A percentile compares a stretch with the other conserved stretches of the same genome.
These are phyloP conservation scores for Macaria notata DNA, from an alignment of 2,888 invertebrate species.

Conservation along the genomic window DNA sequence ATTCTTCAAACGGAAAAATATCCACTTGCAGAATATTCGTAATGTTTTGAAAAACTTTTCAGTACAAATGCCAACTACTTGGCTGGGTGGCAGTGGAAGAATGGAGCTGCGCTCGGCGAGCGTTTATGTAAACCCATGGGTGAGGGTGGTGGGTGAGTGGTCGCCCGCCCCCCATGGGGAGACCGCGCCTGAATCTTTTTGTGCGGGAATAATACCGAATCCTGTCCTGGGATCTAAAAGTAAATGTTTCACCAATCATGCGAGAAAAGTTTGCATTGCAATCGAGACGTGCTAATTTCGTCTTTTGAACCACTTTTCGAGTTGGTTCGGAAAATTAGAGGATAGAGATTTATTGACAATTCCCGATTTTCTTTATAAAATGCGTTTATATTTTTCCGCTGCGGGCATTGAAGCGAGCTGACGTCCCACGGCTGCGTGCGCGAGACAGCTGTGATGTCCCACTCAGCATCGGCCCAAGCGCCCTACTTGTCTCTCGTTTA, in stretches of 20 bases:
- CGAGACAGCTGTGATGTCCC: slow-evolving; percentile 45
- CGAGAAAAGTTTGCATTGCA: background rate
- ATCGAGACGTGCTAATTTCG: slow-evolving; percentile 1
- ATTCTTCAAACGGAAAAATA: no score
- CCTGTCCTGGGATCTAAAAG: background rate
- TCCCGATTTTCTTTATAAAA: background rate
- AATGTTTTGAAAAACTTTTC: slow-evolving; percentile 21
- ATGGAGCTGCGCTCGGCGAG: slow-evolving; percentile 35
- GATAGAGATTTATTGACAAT: background rate
- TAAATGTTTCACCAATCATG: slow-evolving; percentile 1
- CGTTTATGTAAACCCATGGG: slow-evolving; percentile 36
- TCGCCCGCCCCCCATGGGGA: slow-evolving; percentile 34
- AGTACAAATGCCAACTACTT: slow-evolving; percentile 20
- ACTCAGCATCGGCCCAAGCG: no score
- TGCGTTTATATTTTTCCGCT: slow-evolving; percentile 38
- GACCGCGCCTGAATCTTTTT: slow-evolving; percentile 16
- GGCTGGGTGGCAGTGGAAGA: slow-evolving; percentile 38
- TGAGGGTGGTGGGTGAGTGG: slow-evolving; percentile 43
- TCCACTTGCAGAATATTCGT: slow-evolving; percentile 13
- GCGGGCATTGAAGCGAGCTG: slow-evolving; percentile 44
- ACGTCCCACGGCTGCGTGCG: slow-evolving; percentile 48
- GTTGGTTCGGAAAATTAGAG: no score
- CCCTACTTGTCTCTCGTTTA: no score
- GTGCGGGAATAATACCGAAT: background rate
- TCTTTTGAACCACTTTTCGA: background rate